Base-by-base conservation (phyloP, 2,888 invertebrate species). In the Tricholauxania praeusta region DNA sequence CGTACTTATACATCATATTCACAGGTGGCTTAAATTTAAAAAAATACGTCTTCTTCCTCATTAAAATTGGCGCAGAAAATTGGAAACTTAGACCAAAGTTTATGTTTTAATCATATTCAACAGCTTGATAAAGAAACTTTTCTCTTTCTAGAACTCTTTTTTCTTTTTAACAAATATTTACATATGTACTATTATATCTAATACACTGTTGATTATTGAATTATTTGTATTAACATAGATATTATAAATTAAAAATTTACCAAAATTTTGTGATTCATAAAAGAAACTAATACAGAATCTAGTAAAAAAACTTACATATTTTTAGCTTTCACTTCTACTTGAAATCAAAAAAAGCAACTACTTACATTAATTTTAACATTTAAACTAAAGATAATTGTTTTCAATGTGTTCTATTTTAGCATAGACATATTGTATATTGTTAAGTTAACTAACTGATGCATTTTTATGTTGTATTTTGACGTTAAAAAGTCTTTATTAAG, bases 1-100 rank as follows among this genome's bases (percentile, higher is more conserved):
- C 80, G 76, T 62, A 79, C 82, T 67, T 83, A 84, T 74, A 79
- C 80, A 19, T 82, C 86, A 6, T 86, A 85, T 72, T 77, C 80
- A 55, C 84, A 83, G 79, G 81, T 85, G 83, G 84, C 86, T 57
- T 86, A 84, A 77, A 75, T 49, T 69, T 63, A 60, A 22, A 19
- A n/a, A n/a, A 63, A 49, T n/a, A 59, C 49, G 63, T 63, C 28
- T 22, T 39, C 53, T 48, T 48, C 8, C 39, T 55, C 19, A 67
- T 67, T 19, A 57, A 3, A 28, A 53, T 66, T 66, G 52, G 66
- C 39, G 22, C 55, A 22, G 51, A 22, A 15, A 17, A 62, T 39
- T 62, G 47, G 47, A 15, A 62, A 39, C 7, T 62, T 47, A 62
- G 17, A 62, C 32, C 32, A 62, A 39, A n/a, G 17, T 17, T 55